These are phyloP conservation scores for Porites lutea DNA, from an alignment of 64 coral and sea anemone species.

Conservation along the genomic window DNA sequence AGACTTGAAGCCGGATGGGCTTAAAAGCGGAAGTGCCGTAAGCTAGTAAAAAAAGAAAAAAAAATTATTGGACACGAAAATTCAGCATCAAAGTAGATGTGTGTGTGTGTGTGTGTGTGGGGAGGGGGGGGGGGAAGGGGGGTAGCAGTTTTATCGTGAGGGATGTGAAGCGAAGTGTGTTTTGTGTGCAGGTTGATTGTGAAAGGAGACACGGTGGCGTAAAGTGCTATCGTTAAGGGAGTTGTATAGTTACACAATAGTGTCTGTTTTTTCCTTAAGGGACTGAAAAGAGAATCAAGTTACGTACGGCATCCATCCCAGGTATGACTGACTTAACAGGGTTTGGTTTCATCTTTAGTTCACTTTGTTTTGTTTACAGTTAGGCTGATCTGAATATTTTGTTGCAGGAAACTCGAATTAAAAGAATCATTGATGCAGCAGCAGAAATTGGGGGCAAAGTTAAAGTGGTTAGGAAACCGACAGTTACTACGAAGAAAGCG, in stretches of 20 bases:
- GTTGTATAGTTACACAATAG: neutral
- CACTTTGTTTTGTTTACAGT: neutral
- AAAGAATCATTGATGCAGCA: constrained; percentile 24
- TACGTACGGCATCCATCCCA: constrained; percentile 50
- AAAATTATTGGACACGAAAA: no score
- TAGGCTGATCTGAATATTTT: neutral
- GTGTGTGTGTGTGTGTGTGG: no score
- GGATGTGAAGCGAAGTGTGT: no score
- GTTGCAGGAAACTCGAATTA: constrained; percentile 38
- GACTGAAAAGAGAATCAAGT: constrained; percentile 4
- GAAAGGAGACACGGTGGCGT: no score
- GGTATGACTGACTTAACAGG: neutral
- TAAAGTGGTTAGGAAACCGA: constrained; percentile 32
- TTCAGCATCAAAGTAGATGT: no score
- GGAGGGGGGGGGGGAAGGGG: no score
- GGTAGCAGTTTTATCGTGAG: no score
- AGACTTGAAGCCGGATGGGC: no score
- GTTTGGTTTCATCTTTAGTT: neutral
- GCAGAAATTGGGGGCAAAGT: constrained; percentile 51
- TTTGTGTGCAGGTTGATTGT: no score
- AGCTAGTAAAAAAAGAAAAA: no score
- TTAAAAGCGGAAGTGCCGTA: no score
- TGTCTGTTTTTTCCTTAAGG: neutral
- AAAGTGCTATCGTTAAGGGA: neutral
- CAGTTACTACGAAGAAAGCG: neutral